Base-by-base conservation (phyloP, 2,797 vertebrate species). In the Phoebastria nigripes region DNA sequence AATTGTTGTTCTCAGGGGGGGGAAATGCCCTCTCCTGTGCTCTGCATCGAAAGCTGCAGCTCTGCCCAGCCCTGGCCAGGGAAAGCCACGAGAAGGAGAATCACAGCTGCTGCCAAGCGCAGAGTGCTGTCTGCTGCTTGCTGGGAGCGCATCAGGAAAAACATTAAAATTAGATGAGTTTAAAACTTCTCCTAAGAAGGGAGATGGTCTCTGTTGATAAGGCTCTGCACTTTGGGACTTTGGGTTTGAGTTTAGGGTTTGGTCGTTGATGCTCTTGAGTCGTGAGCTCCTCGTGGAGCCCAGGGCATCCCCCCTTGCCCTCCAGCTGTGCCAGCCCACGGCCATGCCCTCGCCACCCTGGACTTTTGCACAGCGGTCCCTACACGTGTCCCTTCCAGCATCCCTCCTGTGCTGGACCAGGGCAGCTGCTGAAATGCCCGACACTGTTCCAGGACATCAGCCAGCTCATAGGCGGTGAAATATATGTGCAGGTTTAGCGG, bases 301-400 rank as follows among this genome's bases (percentile, higher is more conserved):
- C 74, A 41, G 28, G 12, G 17, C 28, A 39, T 33, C 35, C 35
- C 28, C 8, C 7, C 28, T 54, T 11, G 11, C 22, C 44, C 49
- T 81, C n/a, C 39, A 20, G n/a, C 39, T 39, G 51, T 37, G 39
- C 49, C 54, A 49, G 46, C 39, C 51, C 62, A 4, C 0, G 5
- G 58, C 47, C 33, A 2, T 46, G 17, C 24, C 67, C n/a, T 4
- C 52, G 19, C 16, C 46, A 55, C 29, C 25, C 24, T 4, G 59
- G 49, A 6, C 31, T 31, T 15, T 5, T 11, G 8, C 44, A 22
- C 20, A 5, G 13, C 0, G 0, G 16, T 49, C 20, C 41, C 63
- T 46, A 41, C 0, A 0, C 0, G 0, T 6, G 25, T 31, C 15
- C 26, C 24, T 55, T 46, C 71, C 65, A 67, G 24, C 37, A 58